Percentiles rank a stretch among this genome's conserved stretches.
Evolutionary conservation across 2,113 vertebrate species (phyloP).

Genomic region (Heteronetta atricapilla): DNA sequence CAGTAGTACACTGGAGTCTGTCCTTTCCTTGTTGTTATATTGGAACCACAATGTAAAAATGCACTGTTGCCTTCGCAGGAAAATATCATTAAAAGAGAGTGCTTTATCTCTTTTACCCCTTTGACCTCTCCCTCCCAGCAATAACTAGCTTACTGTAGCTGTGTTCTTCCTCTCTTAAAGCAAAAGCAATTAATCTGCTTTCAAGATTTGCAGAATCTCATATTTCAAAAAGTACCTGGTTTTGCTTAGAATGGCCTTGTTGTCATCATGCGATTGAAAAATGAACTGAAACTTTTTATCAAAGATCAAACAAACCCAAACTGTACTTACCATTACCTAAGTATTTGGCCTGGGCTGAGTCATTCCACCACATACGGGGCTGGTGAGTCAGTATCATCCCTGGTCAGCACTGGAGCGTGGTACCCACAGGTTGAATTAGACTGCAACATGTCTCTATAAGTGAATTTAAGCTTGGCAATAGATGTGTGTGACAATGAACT

Average conservation of each 20-base stretch:
- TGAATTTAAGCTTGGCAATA: background rate
- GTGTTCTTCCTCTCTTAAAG: background rate
- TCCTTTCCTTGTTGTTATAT: background rate
- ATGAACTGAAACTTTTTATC: constrained; percentile 16
- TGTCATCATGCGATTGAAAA: constrained; percentile 5
- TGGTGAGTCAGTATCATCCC: background rate
- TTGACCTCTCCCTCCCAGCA: background rate
- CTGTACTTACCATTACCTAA: background rate
- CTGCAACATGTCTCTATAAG: background rate
- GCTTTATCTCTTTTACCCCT: background rate
- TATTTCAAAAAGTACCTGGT: background rate
- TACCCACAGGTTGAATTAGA: background rate
- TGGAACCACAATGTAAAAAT: background rate
- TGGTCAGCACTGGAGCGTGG: background rate
- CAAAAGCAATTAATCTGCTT: constrained; percentile 29
- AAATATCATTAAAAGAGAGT: background rate
- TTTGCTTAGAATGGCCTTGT: background rate
- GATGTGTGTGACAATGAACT: background rate
- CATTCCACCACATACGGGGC: background rate
- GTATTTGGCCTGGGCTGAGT: background rate
- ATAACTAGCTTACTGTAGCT: background rate
- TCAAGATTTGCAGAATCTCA: background rate
- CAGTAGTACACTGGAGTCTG: background rate
- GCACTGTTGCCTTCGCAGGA: background rate
- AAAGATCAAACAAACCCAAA: constrained; percentile 13